These are phyloP conservation scores for Eumaeus atala DNA, from an alignment of 1,140 invertebrate species.

Conservation along the genomic window DNA sequence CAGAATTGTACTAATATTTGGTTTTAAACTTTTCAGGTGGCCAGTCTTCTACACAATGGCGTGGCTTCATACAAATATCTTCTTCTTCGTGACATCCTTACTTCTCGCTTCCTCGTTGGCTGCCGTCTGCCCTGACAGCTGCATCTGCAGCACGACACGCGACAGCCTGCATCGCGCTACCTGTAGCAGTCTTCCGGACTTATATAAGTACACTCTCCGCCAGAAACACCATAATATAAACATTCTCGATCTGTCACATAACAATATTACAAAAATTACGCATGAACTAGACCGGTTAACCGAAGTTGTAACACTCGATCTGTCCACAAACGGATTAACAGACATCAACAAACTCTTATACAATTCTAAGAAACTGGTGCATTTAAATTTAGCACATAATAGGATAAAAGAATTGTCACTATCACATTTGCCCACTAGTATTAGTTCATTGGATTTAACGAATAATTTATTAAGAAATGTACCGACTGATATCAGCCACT, in stretches of 20 bases:
- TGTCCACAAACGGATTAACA: constrained; percentile 75
- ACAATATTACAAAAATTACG: constrained; percentile 73
- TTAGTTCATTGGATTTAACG: constrained; percentile 77
- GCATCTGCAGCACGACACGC: constrained; percentile 56
- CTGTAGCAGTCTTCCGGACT: constrained; percentile 55
- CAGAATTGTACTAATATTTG: constrained; percentile 7
- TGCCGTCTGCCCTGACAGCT: constrained; percentile 53
- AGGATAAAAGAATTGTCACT: constrained; percentile 71
- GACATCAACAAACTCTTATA: constrained; percentile 73
- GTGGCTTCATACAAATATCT: constrained; percentile 39
- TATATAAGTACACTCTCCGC: constrained; percentile 64
- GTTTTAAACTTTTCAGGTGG: constrained; percentile 53
- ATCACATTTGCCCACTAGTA: constrained; percentile 72
- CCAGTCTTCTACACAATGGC: constrained; percentile 45
- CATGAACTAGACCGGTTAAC: constrained; percentile 74
- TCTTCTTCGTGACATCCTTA: constrained; percentile 43
- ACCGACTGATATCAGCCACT: constrained; percentile 72
- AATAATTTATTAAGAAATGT: constrained; percentile 76
- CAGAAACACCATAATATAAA: constrained; percentile 73
- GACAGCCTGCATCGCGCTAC: constrained; percentile 61
- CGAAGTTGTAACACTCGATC: constrained; percentile 74
- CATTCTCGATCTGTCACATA: constrained; percentile 75
- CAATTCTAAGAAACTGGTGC: constrained; percentile 75
- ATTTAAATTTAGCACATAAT: constrained; percentile 76
- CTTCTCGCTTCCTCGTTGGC: constrained; percentile 43